Conservation (phyloP, 1,140 invertebrate genomes). For the Pogonus chalceus region DNA sequence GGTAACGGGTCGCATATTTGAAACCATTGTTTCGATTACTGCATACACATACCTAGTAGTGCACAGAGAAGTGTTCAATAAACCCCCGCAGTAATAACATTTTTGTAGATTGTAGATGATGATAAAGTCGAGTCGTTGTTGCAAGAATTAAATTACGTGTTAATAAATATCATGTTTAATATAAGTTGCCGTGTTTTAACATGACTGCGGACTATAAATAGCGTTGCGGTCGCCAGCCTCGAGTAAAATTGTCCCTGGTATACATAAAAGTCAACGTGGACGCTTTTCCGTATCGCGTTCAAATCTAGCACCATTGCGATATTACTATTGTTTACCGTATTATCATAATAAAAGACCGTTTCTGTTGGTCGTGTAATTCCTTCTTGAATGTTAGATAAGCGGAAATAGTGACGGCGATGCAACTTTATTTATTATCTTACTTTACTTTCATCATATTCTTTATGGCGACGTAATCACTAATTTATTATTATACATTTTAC, state of each 20-base stretch:
- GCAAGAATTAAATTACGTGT: slow-evolving; percentile 3
- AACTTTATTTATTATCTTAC: not conserved
- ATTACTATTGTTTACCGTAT: not conserved
- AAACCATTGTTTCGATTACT: not conserved
- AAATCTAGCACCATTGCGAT: not conserved
- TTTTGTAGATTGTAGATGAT: not conserved
- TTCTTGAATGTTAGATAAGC: not conserved
- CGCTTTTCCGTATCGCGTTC: not conserved
- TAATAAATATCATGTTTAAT: slow-evolving; percentile 8
- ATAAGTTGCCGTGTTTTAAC: slow-evolving; percentile 3
- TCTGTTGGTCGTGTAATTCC: not conserved
- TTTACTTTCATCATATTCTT: no score
- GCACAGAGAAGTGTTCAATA: not conserved
- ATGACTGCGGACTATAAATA: slow-evolving; percentile 3
- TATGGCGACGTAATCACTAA: no score
- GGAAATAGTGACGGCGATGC: not conserved
- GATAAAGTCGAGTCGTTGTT: not conserved
- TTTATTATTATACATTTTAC: no score
- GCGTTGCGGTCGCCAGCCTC: not conserved
- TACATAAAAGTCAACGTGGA: not conserved
- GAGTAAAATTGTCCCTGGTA: not conserved
- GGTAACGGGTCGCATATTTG: not conserved
- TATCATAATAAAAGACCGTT: slow-evolving; percentile 3
- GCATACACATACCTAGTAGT: no score
- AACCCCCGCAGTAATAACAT: not conserved